phyloP scores from a whole-genome alignment of 2,888 invertebrate genomes.

The Ichneumoninae sp. region DNA sequence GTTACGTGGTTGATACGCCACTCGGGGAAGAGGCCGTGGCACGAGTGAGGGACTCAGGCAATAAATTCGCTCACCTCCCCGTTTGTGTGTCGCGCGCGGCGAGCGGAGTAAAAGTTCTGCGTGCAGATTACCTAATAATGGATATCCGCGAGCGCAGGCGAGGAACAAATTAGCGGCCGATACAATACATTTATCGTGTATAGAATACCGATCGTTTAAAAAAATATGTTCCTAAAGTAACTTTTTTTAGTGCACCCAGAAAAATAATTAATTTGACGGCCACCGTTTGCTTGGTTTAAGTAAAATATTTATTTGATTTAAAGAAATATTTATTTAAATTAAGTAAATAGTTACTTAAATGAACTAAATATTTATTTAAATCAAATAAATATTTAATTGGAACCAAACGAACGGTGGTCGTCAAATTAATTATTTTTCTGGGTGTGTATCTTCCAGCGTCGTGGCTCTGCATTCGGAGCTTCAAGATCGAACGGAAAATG shows the following conservation, averaged over 20 bases:
- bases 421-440: too few species aligned
- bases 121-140: constrained; percentile 80
- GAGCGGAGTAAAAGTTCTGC: constrained; percentile 73
- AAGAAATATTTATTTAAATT: too few species aligned
- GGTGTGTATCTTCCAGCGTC: not conserved
- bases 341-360: too few species aligned
- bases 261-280: too few species aligned
- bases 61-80: constrained; percentile 69
- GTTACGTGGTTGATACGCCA: constrained; percentile 13
- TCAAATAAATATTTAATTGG: too few species aligned
- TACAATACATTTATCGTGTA: too few species aligned
- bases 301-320: too few species aligned
- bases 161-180: constrained; percentile 79
- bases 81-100: constrained; percentile 63
- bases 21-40: constrained; percentile 26
- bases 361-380: too few species aligned
- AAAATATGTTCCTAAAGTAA: not conserved
- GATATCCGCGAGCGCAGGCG: constrained; percentile 77
- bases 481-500: not conserved
- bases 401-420: too few species aligned
- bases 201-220: not conserved
- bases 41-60: constrained; percentile 31
- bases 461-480: not conserved
- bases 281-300: too few species aligned
- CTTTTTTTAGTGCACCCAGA: not conserved